Evolutionary conservation across 1,140 invertebrate genomes (phyloP), one percentile per base, ranked within the genome.

Genomic region (Lucilia cuprina): DNA sequence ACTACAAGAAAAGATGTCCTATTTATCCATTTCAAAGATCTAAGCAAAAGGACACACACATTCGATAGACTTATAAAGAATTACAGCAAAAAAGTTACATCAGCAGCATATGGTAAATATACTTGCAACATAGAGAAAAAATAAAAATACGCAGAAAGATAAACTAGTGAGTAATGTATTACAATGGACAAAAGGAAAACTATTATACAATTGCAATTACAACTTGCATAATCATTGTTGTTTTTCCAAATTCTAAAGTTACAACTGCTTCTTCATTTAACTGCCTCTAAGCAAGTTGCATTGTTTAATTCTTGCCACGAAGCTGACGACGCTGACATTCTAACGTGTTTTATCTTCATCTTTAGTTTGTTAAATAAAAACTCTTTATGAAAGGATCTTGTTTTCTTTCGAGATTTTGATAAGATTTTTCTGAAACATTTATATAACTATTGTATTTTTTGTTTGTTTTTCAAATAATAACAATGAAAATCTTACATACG

Each of bases 131-230:
- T 55, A 55, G n/a, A 12, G 3, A 55, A 55, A 55, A 5, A 17
- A 13, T 25, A 19, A 21, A 49, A 80, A 50, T 21, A 80, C 2
- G n/a, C 7, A 41, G 41, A 49, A 75, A 21, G 74, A 17, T 14
- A 13, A 10, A 17, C 55, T 10, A 60, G 55, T 60, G 13, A 60
- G 50, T 60, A 60, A 41, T n/a, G 13, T 41, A 17, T 74, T n/a
- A n/a, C 30, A 35, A 25, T 9, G 34, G 2, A 77, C 14, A 41
- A n/a, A 1, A 77, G 13, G 34, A 13, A 77, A 13, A 25, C 17
- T 13, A 49, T 49, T 49, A 80, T 80, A 49, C 77, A 80, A 80
- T 50, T 80, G 77, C 77, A 80, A 80, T 80, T 80, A 80, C 77
- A 80, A 80, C 41, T 80, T 80, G 77, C 77, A 80, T 80, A 80